These are phyloP conservation scores for Alviniconcha marisindica DNA, from an alignment of 1,140 invertebrate species.

Conservation along the genomic window DNA sequence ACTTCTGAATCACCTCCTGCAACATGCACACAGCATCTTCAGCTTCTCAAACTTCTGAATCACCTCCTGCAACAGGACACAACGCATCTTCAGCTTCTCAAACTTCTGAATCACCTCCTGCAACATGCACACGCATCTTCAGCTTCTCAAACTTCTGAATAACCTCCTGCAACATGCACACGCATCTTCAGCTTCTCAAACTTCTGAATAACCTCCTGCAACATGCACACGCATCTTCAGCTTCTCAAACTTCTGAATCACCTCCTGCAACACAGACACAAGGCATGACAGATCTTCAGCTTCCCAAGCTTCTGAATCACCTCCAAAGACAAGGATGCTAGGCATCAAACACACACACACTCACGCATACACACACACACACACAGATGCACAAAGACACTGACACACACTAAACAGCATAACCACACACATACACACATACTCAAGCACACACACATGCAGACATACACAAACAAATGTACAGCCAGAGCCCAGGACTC, in stretches of 20 bases:
- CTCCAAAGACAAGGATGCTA: too few relatives aligned
- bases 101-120: conserved; percentile 60
- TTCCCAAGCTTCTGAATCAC: conserved; percentile 58
- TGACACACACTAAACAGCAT: too few relatives aligned
- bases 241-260: conserved; percentile 61
- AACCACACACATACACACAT: too few relatives aligned
- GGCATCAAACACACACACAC: conserved; percentile 20
- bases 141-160: conserved; percentile 61
- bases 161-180: conserved; percentile 59
- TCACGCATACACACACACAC: neutral
- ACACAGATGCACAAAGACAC: neutral
- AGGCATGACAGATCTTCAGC: conserved; percentile 60
- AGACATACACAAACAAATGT: too few relatives aligned
- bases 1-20: conserved; percentile 44
- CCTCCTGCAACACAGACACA: too few relatives aligned
- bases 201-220: conserved; percentile 46
- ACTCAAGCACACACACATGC: too few relatives aligned
- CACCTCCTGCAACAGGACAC: too few relatives aligned
- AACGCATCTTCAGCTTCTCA: conserved; percentile 62
- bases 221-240: conserved; percentile 62
- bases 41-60: conserved; percentile 62
- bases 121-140: conserved; percentile 61
- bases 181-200: conserved; percentile 46
- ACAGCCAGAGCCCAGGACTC: neutral
- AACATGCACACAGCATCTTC: conserved; percentile 63